Evolutionary conservation across 2,113 vertebrate species (phyloP), one percentile per base, ranked within the genome.

Genomic region (Indicator indicator): DNA sequence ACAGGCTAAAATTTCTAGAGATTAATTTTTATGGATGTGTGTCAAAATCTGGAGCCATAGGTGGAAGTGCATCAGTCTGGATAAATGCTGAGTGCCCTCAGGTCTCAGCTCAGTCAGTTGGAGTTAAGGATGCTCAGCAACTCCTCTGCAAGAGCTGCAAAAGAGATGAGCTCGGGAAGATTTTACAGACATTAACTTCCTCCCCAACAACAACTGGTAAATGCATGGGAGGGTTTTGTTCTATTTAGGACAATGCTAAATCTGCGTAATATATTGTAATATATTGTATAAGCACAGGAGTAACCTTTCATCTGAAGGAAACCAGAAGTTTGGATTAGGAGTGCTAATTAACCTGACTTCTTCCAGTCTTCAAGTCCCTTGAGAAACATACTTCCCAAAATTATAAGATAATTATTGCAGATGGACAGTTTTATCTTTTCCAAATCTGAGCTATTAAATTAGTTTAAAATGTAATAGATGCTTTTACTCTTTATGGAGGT

Each of bases 281-380:
- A 30, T 55, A 80, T 94, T 94, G 85, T 95, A 85, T 79, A 91
- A 89, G 62, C 71, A 83, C 58, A 86, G 27, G n/a, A 85, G 72
- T 70, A 94, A 91, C 67, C 74, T 97, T 96, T 95, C 86, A 73
- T 54, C 50, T 84, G 77, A 93, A 95, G 52, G 50, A 95, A 94
- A 86, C 54, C 46, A 42, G 62, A 93, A 55, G 21, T 95, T 88
- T 95, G 90, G 72, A 95, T 96, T 86, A 80, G 60, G 69, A 95
- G 74, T 24, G 55, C 30, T 91, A 90, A 97, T 95, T 96, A 86
- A 91, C 42, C 4, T 91, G 71, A 70, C 54, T 93, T 76, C 27
- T 83, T 90, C 62, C 63, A 80, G 46, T 68, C 56, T 88, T 85
- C 44, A 59, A 55, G 63, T 94, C 82, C 38, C 90, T 44, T 83